Conservation (phyloP, 2,888 invertebrate genomes). For the Mythimna lalbum region DNA sequence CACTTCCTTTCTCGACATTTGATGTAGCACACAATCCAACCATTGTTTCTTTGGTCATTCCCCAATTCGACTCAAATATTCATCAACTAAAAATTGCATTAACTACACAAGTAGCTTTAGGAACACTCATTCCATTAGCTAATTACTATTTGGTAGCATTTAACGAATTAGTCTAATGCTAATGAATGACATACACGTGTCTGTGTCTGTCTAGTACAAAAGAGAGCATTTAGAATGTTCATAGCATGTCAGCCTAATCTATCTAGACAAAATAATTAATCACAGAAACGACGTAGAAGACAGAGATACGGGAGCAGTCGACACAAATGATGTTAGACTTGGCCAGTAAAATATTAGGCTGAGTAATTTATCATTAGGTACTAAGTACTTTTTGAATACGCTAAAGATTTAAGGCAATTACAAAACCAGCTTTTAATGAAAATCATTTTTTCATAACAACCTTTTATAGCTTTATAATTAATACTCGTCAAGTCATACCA, state of each 20-base stretch:
- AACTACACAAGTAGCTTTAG: constrained; percentile 1
- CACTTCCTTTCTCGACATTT: neutral
- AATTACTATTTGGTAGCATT: constrained; percentile 47
- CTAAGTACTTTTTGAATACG: constrained; percentile 1
- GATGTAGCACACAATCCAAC: neutral
- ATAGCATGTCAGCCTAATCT: constrained; percentile 2
- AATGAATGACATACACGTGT: constrained; percentile 29
- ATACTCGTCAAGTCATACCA: no score
- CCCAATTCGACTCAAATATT: constrained; percentile 2
- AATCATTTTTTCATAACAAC: no score
- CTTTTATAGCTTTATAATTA: no score
- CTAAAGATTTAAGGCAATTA: neutral
- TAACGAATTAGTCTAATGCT: constrained; percentile 41
- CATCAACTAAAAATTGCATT: constrained; percentile 10
- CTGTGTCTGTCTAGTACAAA: constrained; percentile 9
- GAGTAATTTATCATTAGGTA: constrained; percentile 8
- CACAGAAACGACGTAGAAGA: constrained; percentile 22
- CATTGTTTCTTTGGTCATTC: neutral
- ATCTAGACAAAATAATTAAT: constrained; percentile 31
- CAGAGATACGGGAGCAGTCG: neutral
- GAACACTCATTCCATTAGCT: constrained; percentile 36
- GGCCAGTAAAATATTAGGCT: constrained; percentile 21
- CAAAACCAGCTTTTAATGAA: no score
- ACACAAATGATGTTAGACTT: constrained; percentile 15
- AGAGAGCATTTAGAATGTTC: constrained; percentile 30